Evolutionary conservation across 2,888 invertebrate species (phyloP), one percentile per base, ranked within the genome.

Genomic region (Aphodius granarius): DNA sequence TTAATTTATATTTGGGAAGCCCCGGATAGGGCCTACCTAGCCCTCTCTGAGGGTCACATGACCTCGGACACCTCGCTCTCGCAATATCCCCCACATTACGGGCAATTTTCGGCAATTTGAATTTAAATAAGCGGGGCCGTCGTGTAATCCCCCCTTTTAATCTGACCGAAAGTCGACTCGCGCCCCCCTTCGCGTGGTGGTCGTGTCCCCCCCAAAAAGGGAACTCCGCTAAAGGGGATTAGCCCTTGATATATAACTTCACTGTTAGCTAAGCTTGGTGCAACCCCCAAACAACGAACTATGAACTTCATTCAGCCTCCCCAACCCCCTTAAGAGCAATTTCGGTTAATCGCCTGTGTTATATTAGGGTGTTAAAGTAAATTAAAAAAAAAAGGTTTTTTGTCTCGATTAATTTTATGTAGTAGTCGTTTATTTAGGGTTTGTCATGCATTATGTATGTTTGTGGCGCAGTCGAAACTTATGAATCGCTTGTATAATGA

Each of bases 161-260:
- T 68, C 68, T 68, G 68, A 68, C 68, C 68, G 68, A 22, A 68
- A 68, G 68, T 68, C 21, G 68, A 20, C 18, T 22, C 20, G 20
- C 68, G 6, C 19, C 66, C 43, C 43, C 43, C 43, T 13, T 9
- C 43, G 13, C 43, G 43, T 43, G 43, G 43, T 6, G 43, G 43
- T 6, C 1, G 43, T 1, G 43, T 68, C 21, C 19, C 81, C 81
- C 81, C 84, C 82, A 83, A 84, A 85, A 84, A 84, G 85, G 84
- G 84, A 85, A 84, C 85, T 84, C 84, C 83, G 82, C 66, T 82
- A 84, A 85, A 85, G 85, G 82, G 84, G 85, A 85, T 85, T 85
- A 85, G 80, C 79, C 81, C 72, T 81, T 85, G 85, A 85, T 85
- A 84, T 85, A 85, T 84, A 84, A 85, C 84, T 84, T 83, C 81